These are phyloP conservation scores for Seira ritae DNA, from an alignment of 2,888 invertebrate genomes.

Conservation along the genomic window DNA sequence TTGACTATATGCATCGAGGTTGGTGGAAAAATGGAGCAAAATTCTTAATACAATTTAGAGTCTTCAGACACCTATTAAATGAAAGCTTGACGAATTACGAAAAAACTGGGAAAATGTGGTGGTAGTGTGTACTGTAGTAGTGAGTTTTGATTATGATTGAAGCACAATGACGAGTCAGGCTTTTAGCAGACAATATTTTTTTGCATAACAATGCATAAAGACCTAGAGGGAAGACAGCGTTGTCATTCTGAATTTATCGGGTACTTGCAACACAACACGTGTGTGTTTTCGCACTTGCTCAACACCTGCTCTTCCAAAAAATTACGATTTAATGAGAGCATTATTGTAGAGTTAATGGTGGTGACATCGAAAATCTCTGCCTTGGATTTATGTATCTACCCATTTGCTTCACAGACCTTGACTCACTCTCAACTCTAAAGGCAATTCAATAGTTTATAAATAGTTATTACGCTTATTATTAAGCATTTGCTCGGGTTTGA, in stretches of 20 bases:
- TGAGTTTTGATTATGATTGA: neutral
- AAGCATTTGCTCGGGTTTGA: too few species aligned
- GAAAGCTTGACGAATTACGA: constrained; percentile 12
- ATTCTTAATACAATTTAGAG: neutral
- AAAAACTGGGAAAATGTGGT: neutral
- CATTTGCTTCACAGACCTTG: constrained; percentile 35
- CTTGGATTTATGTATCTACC: constrained; percentile 29
- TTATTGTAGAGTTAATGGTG: neutral
- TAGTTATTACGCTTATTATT: too few species aligned
- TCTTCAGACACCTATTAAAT: neutral
- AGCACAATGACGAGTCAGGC: neutral
- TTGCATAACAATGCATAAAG: neutral
- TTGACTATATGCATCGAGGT: neutral
- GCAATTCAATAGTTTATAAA: too few species aligned
- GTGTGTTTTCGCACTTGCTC: neutral
- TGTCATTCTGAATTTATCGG: neutral
- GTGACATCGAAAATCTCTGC: constrained; percentile 15
- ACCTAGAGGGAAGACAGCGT: neutral
- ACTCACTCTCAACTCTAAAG: neutral
- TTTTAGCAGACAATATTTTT: neutral
- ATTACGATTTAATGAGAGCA: neutral
- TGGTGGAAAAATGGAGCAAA: constrained; percentile 1
- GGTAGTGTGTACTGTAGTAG: neutral
- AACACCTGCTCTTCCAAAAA: constrained; percentile 11
- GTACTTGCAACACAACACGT: neutral